Evolutionary conservation across 1,140 invertebrate genomes (phyloP), one percentile per base, ranked within the genome.

Genomic region (Argopecten irradians): DNA sequence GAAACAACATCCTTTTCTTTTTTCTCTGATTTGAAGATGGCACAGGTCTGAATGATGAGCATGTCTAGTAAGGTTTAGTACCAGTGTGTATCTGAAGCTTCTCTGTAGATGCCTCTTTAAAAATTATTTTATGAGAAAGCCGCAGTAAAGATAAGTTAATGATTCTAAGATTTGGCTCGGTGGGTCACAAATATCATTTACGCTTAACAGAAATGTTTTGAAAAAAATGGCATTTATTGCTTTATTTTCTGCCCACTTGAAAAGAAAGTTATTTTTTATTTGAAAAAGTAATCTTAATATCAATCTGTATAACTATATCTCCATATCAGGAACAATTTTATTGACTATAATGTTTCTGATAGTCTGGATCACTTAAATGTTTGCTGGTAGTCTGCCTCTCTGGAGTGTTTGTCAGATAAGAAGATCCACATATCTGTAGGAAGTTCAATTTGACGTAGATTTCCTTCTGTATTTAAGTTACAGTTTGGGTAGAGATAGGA

Each of bases 181-280:
- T 28, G 55, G 55, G 55, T 71, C 55, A 71, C 55, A 71, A 28
- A 71, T 71, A 71, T 28, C n/a, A 71, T n/a, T 28, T 71, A 7
- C 55, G n/a, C 14, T 11, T 28, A 71, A 71, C 2, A 71, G 0
- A 71, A 71, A 11, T 71, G 5, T n/a, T 71, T 71, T 71, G 8
- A 11, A 71, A n/a, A n/a, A 71, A 71, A 71, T 71, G 5, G 55
- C n/a, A 28, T 5, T 28, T 5, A 71, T 71, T 28, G n/a, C 22
- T 71, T 16, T 5, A 71, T 71, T 71, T 71, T 71, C 55, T 28
- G n/a, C 55, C 55, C 28, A 71, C 55, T 71, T 71, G 55, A 71
- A 71, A 71, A 71, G 55, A 71, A 71, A 71, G 55, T 71, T n/a
- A 28, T 71, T 71, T 71, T 71, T 28, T 71, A 71, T 71, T 71